A percentile compares a stretch with the other conserved stretches of the same genome.
These are phyloP conservation scores for Chrysocyon brachyurus DNA, from an alignment of 2,797 vertebrate genomes.

Conservation along the genomic window DNA sequence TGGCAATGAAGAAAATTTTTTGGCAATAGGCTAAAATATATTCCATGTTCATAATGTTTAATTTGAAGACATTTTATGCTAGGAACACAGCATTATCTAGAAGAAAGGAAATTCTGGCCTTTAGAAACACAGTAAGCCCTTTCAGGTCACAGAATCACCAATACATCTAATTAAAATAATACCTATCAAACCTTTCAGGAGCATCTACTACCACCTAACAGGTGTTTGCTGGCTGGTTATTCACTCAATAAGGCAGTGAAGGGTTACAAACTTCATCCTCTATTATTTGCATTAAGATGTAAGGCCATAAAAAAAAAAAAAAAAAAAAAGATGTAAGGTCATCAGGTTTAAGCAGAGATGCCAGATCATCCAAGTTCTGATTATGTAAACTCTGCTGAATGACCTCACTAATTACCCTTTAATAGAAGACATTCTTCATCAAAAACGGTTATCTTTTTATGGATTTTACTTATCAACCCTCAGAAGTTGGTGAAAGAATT, in stretches of 20 bases:
- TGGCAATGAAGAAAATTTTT: neutral
- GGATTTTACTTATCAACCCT: slow-evolving; percentile 68
- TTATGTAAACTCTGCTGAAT: neutral
- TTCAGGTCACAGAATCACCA: neutral
- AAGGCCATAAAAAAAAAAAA: neutral
- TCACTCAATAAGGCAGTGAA: neutral
- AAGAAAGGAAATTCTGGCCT: slow-evolving; percentile 31
- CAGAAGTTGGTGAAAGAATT: slow-evolving; percentile 63
- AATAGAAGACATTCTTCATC: slow-evolving; percentile 19
- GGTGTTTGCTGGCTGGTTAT: neutral
- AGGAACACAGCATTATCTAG: neutral
- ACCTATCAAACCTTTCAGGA: neutral
- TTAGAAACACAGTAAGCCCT: neutral
- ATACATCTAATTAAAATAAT: neutral
- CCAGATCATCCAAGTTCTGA: neutral
- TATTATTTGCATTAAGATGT: neutral
- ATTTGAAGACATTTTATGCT: neutral
- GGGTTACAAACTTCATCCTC: neutral
- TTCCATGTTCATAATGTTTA: neutral
- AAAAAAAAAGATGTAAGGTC: neutral
- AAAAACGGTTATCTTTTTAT: neutral
- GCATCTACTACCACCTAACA: neutral
- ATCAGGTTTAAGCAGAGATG: neutral
- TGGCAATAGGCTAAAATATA: neutral
- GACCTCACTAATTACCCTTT: neutral